Percentiles rank a stretch among this genome's conserved stretches.
Evolutionary conservation across 2,797 vertebrate species (phyloP).

Genomic region (Poecilia picta): DNA sequence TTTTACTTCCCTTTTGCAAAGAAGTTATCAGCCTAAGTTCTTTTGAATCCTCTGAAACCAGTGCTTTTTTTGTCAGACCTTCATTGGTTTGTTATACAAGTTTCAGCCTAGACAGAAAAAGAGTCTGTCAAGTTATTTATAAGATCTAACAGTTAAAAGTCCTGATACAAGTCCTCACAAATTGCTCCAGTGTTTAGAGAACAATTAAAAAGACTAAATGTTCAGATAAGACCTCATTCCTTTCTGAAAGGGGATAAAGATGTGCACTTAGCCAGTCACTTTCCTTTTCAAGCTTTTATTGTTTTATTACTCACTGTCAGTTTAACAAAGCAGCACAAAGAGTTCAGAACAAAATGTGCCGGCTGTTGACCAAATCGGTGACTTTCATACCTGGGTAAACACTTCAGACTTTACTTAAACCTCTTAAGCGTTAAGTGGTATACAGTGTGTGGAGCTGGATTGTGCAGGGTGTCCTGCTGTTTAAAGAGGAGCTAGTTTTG

Average conservation of each 20-base stretch:
- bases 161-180: background rate
- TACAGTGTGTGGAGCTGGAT: constrained; percentile 1
- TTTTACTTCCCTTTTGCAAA: constrained; percentile 32
- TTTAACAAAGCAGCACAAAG: constrained; percentile 26
- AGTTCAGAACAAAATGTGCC: constrained; percentile 43
- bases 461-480: constrained; percentile 18
- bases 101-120: background rate
- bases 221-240: constrained; percentile 2
- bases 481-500: constrained; percentile 25
- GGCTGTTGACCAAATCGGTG: background rate
- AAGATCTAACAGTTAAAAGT: background rate
- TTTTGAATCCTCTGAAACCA: background rate
- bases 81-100: background rate
- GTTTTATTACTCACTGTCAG: constrained; percentile 16
- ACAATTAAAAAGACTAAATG: background rate
- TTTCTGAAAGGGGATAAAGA: background rate
- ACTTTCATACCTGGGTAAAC: constrained; percentile 44
- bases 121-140: background rate
- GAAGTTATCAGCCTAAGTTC: background rate
- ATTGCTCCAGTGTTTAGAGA: constrained; percentile 2
- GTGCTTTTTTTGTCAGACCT: constrained; percentile 4
- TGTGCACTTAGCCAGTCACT: background rate
- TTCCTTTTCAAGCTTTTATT: constrained; percentile 3
- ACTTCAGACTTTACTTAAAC: constrained; percentile 37
- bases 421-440: constrained; percentile 8